Base-by-base conservation (phyloP, 1,140 invertebrate species). In the Anastrepha obliqua region DNA sequence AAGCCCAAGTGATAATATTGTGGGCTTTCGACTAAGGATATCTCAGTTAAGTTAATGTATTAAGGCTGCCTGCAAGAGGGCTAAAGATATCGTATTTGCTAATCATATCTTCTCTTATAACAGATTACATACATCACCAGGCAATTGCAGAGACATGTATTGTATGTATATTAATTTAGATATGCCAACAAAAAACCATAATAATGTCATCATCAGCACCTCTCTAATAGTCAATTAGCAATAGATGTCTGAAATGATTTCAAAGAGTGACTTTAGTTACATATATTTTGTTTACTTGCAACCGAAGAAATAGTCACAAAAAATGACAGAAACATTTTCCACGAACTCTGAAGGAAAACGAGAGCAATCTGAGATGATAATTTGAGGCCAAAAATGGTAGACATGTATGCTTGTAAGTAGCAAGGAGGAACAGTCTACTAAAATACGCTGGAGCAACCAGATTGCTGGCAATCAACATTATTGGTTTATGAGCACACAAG, bases 341-440 rank as follows among this genome's bases (percentile, higher is more conserved):
- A 58, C n/a, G 47, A 81, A 81, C 15, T 44, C 8, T 55, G 20
- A 60, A 86, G 85, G 20, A 59, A 86, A 86, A 62, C 29, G 39
- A 86, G 85, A 86, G 74, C 74, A 81, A 55, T 20, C n/a, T 81
- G 74, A 81, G 74, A 17, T 55, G 47, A 17, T 81, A 81, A 81
- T 51, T 29, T 39, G 67, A 20, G 9, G 39, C 5, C 11, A 47
- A 81, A 67, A 51, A 81, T 55, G 74, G 67, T 11, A 29, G 9
- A n/a, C 62, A 64, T 65, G 29, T 11, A 39, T 7, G 55, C 55
- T 58, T 58, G 55, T 29, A 74, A 74, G 67, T 47, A 47, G 44
- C 51, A 13, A 55, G 47, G n/a, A 15, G 60, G 15, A 15, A n/a
- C 2, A 62, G 15, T 17, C 9, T 17, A 62, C 60, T 62, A n/a